phyloP scores from a whole-genome alignment of 2,113 vertebrate genomes.

The Serilophus lunatus region DNA sequence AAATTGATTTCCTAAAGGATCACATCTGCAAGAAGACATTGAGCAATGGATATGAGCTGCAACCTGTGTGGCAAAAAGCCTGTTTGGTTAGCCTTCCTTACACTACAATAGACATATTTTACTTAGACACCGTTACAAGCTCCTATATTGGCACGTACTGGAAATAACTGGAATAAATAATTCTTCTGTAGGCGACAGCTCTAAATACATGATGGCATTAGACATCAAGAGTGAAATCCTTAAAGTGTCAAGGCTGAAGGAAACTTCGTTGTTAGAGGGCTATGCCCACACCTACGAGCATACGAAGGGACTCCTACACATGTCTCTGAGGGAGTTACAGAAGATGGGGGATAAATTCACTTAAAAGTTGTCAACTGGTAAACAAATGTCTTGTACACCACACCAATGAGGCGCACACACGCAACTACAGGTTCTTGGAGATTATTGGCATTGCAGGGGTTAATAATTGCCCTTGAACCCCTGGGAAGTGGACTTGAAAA shows the following conservation, averaged over 20 bases:
- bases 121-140: background rate
- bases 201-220: background rate
- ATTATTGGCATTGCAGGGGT: background rate
- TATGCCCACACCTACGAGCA: background rate
- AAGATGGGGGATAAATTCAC: background rate
- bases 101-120: background rate
- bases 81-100: background rate
- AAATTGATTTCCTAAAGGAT: slow-evolving; percentile 16
- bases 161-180: background rate
- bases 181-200: background rate
- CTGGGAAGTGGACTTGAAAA: slow-evolving; percentile 37
- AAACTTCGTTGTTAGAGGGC: background rate
- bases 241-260: background rate
- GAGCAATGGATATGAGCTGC: background rate
- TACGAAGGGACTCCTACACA: background rate
- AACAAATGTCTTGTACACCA: rapidly evolving
- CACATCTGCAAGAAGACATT: background rate
- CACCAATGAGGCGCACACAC: background rate
- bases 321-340: background rate
- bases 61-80: slow-evolving; percentile 7
- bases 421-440: background rate
- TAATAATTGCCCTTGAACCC: slow-evolving; percentile 45
- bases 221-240: background rate
- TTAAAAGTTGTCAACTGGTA: background rate
- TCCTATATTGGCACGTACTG: background rate